Base-by-base conservation (phyloP, 2,888 invertebrate species). In the Cryptophagus acutangulus region DNA sequence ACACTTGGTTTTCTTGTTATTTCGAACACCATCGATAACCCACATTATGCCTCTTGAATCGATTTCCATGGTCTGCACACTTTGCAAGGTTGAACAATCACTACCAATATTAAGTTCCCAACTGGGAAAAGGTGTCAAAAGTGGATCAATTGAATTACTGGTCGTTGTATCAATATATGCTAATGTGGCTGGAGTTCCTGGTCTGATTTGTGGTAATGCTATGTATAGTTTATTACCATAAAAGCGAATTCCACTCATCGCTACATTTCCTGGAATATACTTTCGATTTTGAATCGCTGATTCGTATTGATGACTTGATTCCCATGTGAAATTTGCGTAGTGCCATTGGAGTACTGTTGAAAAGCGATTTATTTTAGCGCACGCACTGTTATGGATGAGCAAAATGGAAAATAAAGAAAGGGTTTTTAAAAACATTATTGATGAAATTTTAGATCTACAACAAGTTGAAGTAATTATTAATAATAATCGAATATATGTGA, bases 11-110 rank as follows among this genome's bases (percentile, higher is more conserved):
- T 77, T 77, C 14, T 77, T 76, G 29, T n/a, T 29, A 2, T 78
- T 71, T 36, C 81, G 70, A 0, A 83, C 82, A 38, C 79, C 79
- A 50, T 83, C 83, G 30, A 81, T 69, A 9, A 77, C 73, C 75
- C 80, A 82, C 79, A 85, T 78, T 2, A 82, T 66, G 4, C 83
- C 82, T 31, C 12, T 74, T 2, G 75, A 74, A 62, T 85, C 84
- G 40, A 85, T 79, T 59, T 85, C 84, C 61, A 84, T 72, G 48
- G 79, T 79, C 61, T 83, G 82, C 14, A 85, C 81, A 55, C 78
- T 81, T 60, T 85, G 85, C 37, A 86, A 71, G 1, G 79, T 76
- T 5, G 66, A 62, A 63, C 84, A 84, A 57, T 49, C 38, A 36
- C 81, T 74, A 25, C 35, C 29, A n/a, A 33, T 67, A 58, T 84